Evolutionary conservation across 92 coral and sea anemone genomes (phyloP), one percentile per base, ranked within the genome.

Genomic region (Umimayanthus kanabou): DNA sequence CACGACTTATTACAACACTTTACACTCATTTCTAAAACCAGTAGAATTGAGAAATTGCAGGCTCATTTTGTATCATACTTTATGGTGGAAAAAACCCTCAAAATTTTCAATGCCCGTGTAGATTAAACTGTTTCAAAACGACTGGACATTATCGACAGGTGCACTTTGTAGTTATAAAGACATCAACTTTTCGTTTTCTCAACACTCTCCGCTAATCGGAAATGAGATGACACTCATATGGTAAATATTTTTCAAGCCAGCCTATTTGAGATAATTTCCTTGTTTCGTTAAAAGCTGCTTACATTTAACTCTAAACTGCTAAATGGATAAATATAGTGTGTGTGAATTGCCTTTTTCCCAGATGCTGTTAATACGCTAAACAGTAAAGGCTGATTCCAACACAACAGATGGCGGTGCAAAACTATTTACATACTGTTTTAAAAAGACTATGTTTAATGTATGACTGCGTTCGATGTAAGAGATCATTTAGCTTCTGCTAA

Each of bases 221-320:
- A 33, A 42, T 77, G 3, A 50, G n/a, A 77, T 77, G 80, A 39
- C 80, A 77, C 49, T 42, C 80, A 77, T 23, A 40, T 42, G 49
- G 80, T n/a, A 47, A 75, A 39, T 20, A 18, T 18, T 39, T 75
- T 75, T 29, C 3, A 39, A 45, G 47, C 26, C 16, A 77, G 30
- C 5, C 22, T 23, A 61, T 61, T 61, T 61, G 69, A 61, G 69
- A 53, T 3, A 53, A 61, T 61, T 61, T 61, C 26, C n/a, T 61
- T 1, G 69, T 61, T 61, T 61, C 69, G 69, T 61, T 53, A 53
- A 61, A 61, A 61, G 69, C 69, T 22, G 69, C 26, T 53, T 61
- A 61, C 69, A 61, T 61, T 61, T 22, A 61, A 18, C 69, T 61
- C 69, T 61, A 23, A 61, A 61, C 26, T 61, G 26, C 26, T 61